Evolutionary conservation across 2,113 vertebrate species (phyloP), one percentile per base, ranked within the genome.

Genomic region (Ellobius talpinus): DNA sequence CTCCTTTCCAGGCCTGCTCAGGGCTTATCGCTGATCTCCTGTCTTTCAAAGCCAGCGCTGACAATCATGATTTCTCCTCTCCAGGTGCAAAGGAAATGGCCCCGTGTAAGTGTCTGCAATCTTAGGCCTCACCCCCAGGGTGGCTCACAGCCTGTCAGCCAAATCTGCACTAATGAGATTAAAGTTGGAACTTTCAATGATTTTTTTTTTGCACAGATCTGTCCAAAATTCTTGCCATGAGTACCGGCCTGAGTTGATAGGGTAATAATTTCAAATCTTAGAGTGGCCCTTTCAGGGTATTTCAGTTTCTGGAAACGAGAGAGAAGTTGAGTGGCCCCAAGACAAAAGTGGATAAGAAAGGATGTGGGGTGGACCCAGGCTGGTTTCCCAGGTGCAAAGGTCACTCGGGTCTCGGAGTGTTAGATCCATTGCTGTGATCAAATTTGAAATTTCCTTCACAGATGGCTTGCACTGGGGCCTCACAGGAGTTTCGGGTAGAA

Each of bases 71-170:
- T 97, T 97, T 97, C 96, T 97, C 98, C 87, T 97, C 96, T 97
- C 94, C 97, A 98, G 98, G 98, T 97, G 96, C 36, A 17, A 81
- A 98, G 98, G 96, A 98, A 98, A 96, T 97, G 93, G 91, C 93
- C 91, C 82, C 74, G 61, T 97, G 96, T 96, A 93, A 97, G 89
- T 74, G 89, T 94, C 89, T 89, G 82, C 33, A 0, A 9, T 89
- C 93, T 77, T 86, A 52, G 66, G 65, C 16, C 88, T 55, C 26
- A 1, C 29, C 82, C 91, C 68, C 11, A 84, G 93, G 90, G 63
- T 50, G 65, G 68, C 92, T 96, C 63, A 45, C 91, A 13, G 52
- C 70, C 84, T 98, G 96, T 94, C 98, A 94, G 45, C 17, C 84
- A 89, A 78, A 96, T 95, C 92, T 90, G 90, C 89, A 47, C 94